phyloP scores from a whole-genome alignment of 2,797 vertebrate genomes.

The Poecile montanus region DNA sequence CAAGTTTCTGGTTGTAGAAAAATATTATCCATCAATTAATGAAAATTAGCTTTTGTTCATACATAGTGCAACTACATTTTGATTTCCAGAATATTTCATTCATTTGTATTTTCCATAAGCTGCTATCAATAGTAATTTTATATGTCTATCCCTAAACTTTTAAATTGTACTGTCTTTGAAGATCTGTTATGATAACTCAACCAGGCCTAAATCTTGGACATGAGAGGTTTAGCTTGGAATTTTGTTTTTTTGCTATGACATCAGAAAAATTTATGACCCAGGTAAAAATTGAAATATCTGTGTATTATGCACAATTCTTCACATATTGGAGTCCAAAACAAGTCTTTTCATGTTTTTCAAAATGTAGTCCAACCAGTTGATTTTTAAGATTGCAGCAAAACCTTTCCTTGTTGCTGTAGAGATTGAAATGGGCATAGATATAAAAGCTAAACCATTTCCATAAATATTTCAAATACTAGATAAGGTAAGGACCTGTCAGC shows the following conservation, averaged over 20 bases:
- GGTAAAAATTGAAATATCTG: background rate
- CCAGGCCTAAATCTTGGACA: background rate
- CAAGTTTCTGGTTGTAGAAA: background rate
- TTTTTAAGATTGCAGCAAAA: conserved; percentile 11
- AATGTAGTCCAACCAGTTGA: background rate
- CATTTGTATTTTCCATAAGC: background rate
- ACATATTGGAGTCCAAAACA: background rate
- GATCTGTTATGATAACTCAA: background rate
- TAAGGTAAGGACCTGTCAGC: background rate
- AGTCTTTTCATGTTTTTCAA: background rate
- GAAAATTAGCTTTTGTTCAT: background rate
- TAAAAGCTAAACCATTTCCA: conserved; percentile 7
- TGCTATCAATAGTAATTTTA: background rate
- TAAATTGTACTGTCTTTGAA: background rate
- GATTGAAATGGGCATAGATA: background rate
- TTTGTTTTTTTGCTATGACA: background rate
- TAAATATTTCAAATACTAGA: conserved; percentile 26
- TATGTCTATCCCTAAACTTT: background rate
- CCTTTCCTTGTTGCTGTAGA: background rate
- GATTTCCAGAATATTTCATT: background rate
- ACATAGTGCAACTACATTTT: background rate
- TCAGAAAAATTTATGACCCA: background rate
- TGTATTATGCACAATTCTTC: background rate
- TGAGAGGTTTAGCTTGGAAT: background rate
- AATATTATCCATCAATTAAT: background rate